Conservation (phyloP, 2,888 invertebrate species). For the Yponomeuta plumbellus region DNA sequence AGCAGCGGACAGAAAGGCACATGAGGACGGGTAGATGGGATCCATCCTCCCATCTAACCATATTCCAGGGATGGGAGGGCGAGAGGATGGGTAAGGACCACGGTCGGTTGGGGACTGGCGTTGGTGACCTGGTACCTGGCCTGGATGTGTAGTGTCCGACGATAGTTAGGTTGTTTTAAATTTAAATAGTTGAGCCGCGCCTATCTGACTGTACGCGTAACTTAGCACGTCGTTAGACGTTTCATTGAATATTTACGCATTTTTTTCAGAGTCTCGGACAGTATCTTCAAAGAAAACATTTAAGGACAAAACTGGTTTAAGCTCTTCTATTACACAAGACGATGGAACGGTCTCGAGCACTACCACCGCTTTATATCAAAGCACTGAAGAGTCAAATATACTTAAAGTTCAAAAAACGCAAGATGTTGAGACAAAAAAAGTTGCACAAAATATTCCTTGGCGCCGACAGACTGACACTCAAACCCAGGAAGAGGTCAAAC, state of each 20-base stretch:
- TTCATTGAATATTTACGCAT: not conserved
- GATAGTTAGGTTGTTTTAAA: too few relatives aligned
- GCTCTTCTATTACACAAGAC: constrained; percentile 31
- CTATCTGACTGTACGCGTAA: not conserved
- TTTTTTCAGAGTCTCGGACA: constrained; percentile 49
- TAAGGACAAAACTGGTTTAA: constrained; percentile 44
- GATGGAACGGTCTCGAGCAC: constrained; percentile 33
- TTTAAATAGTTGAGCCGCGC: too few relatives aligned
- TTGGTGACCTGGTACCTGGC: too few relatives aligned
- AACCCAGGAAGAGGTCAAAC: constrained; percentile 28
- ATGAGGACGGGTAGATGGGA: too few relatives aligned
- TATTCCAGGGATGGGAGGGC: too few relatives aligned
- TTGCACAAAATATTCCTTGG: constrained; percentile 49
- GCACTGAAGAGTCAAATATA: constrained; percentile 60
- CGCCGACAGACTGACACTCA: constrained; percentile 39
- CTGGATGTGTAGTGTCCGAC: too few relatives aligned
- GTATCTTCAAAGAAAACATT: constrained; percentile 39
- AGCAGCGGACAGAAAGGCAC: too few relatives aligned
- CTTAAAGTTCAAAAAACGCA: constrained; percentile 48
- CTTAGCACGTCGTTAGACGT: not conserved
- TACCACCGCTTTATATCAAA: constrained; percentile 43
- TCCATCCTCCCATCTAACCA: too few relatives aligned
- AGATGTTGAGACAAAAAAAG: constrained; percentile 46
- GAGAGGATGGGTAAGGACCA: too few relatives aligned
- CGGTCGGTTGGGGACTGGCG: too few relatives aligned